phyloP scores from a whole-genome alignment of 1,140 invertebrate species.

The Drosophila santomea region DNA sequence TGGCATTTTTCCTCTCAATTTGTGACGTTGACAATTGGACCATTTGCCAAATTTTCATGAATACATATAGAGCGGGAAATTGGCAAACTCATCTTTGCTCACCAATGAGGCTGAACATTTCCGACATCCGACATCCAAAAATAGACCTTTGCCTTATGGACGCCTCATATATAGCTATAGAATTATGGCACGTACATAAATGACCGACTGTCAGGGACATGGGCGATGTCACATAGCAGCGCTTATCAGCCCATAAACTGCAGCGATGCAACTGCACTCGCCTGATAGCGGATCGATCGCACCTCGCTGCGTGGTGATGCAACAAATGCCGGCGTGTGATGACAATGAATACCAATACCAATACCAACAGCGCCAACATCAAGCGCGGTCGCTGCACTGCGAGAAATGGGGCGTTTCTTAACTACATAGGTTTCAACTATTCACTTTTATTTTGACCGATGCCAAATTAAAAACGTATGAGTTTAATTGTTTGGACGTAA shows the following conservation, averaged over 20 bases:
- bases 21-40: constrained; percentile 9
- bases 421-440: background rate
- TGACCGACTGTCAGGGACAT: constrained; percentile 46
- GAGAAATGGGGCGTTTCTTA: background rate
- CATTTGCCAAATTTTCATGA: constrained; percentile 11
- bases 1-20: background rate
- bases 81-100: constrained; percentile 43
- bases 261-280: constrained; percentile 40
- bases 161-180: constrained; percentile 14
- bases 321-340: constrained; percentile 39
- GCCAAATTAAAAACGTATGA: background rate
- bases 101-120: constrained; percentile 50
- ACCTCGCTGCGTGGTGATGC: constrained; percentile 45
- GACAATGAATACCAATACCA: constrained; percentile 31
- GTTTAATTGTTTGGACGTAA: no score
- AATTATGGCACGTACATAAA: constrained; percentile 36
- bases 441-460: background rate
- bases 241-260: constrained; percentile 47
- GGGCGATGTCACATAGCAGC: constrained; percentile 26
- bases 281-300: constrained; percentile 40
- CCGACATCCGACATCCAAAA: constrained; percentile 55
- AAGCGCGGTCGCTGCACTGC: constrained; percentile 18
- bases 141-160: constrained; percentile 42
- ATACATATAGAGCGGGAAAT: constrained; percentile 21
- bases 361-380: constrained; percentile 10